phyloP scores from a whole-genome alignment of 2,888 invertebrate species.

The Acanthosepion lycidas region DNA sequence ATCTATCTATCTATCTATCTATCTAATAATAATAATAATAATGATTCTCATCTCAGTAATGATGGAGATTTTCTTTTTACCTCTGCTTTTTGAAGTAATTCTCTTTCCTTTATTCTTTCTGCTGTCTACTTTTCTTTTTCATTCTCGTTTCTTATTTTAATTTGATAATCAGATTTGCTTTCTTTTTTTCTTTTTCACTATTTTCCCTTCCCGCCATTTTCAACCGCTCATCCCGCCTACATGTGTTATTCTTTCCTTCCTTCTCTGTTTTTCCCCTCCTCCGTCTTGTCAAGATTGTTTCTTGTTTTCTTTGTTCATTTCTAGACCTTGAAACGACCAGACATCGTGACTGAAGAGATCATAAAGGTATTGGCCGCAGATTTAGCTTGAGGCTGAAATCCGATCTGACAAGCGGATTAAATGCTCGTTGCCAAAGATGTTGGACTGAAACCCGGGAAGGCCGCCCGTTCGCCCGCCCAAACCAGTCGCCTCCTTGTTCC shows the following conservation, averaged over 20 bases:
- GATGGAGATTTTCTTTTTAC: too few species aligned
- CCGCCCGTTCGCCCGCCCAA: background rate
- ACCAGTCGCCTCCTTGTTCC: background rate
- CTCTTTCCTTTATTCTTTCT: too few species aligned
- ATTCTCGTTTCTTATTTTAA: background rate
- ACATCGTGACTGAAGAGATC: background rate
- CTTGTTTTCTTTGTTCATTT: background rate
- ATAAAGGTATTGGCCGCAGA: background rate
- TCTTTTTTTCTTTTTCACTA: background rate
- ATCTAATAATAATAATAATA: too few species aligned
- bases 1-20: too few species aligned
- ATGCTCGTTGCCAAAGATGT: background rate
- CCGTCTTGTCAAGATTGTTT: background rate
- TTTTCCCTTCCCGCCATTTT: background rate
- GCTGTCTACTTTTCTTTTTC: background rate
- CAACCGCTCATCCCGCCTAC: background rate
- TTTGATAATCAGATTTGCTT: background rate
- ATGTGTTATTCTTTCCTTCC: background rate
- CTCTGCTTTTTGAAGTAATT: too few species aligned
- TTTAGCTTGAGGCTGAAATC: background rate
- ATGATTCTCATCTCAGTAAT: too few species aligned
- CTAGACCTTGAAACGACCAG: background rate
- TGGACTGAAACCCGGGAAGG: background rate
- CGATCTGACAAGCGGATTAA: constrained; percentile 33
- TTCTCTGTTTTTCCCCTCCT: background rate